A percentile compares a stretch with the other conserved stretches of the same genome.
phyloP scores from a whole-genome alignment of 2,797 vertebrate species.

The Ctenochaetus hawaiiensis region DNA sequence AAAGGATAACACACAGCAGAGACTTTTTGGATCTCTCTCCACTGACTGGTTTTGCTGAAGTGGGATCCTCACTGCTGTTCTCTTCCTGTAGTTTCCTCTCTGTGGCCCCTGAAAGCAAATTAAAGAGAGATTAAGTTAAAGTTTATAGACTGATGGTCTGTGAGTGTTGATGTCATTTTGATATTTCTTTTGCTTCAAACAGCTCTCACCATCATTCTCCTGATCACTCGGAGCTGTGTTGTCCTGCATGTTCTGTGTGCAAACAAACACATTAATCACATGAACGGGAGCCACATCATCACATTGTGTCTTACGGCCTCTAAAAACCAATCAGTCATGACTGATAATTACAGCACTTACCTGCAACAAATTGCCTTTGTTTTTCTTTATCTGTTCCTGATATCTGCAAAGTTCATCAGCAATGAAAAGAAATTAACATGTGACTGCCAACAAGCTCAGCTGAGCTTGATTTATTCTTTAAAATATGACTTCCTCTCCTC shows the following conservation, averaged over 20 bases:
- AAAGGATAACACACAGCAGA: conserved; percentile 76
- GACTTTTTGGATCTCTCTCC: conserved; percentile 66
- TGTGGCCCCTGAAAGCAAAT: conserved; percentile 53
- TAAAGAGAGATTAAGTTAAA: conserved; percentile 1
- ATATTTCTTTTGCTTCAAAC: not conserved
- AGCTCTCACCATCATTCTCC: conserved; percentile 55
- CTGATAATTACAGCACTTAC: conserved; percentile 47
- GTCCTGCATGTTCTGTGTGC: conserved; percentile 32
- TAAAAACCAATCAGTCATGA: not conserved
- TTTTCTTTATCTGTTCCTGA: conserved; percentile 64
- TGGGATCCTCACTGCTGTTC: conserved; percentile 13
- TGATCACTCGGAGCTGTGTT: conserved; percentile 1
- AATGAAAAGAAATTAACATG: not conserved
- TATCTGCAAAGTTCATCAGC: conserved; percentile 69
- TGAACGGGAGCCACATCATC: not conserved
- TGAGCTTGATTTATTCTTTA: conserved; percentile 1
- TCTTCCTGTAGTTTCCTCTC: conserved; percentile 17
- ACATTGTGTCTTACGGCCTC: not conserved
- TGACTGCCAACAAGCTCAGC: not conserved
- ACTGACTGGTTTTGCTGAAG: conserved; percentile 15
- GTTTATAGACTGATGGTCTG: not conserved
- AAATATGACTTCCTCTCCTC: conserved; percentile 6
- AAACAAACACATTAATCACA: conserved; percentile 18
- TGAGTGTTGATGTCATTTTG: not conserved
- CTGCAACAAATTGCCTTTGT: conserved; percentile 15